Conservation (phyloP, 64 coral and sea anemone genomes). For the Stichodactyla mertensii region DNA sequence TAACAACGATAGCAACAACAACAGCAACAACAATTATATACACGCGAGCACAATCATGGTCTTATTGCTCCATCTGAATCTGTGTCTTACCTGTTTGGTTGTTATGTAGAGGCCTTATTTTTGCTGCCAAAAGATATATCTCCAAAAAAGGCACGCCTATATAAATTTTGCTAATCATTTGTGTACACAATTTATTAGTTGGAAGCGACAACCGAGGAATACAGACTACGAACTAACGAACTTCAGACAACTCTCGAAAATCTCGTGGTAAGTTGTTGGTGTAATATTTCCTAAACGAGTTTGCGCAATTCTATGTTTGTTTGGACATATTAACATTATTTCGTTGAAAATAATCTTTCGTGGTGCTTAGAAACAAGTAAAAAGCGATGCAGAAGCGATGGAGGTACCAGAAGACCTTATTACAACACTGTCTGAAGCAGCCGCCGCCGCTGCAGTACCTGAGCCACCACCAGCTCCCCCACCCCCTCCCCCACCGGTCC, state of each 20-base stretch:
- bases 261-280: conserved; percentile 60
- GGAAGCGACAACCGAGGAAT: conserved; percentile 73
- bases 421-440: conserved; percentile 70
- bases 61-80: too few species aligned
- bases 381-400: conserved; percentile 73
- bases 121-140: background rate
- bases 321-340: too few species aligned
- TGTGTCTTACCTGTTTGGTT: too few species aligned
- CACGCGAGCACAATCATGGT: too few species aligned
- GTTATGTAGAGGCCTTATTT: too few species aligned
- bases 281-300: too few species aligned
- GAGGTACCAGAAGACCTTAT: conserved; percentile 77
- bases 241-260: conserved; percentile 89
- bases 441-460: conserved; percentile 57
- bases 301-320: too few species aligned
- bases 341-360: background rate
- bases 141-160: too few species aligned
- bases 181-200: conserved; percentile 32
- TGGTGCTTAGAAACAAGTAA: conserved; percentile 78
- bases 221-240: conserved; percentile 82
- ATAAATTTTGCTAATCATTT: background rate
- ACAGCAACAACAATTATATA: too few species aligned
- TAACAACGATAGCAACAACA: conserved; percentile 1
- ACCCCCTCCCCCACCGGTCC: conserved; percentile 63
- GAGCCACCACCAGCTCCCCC: conserved; percentile 49